A percentile compares a stretch with the other conserved stretches of the same genome.
Conservation (phyloP, 2,888 invertebrate species). For the Entomobrya proxima region DNA sequence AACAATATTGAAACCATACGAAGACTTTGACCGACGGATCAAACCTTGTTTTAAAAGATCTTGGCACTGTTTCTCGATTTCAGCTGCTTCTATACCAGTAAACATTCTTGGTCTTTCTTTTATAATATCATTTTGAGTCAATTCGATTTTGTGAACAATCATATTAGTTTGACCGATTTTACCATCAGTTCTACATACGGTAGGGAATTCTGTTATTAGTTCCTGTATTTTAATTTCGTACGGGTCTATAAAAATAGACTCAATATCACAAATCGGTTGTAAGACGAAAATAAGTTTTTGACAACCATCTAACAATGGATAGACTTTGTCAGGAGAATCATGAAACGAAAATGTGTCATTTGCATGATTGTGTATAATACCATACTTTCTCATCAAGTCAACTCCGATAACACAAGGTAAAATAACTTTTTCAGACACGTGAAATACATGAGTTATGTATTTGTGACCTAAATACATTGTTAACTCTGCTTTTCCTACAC, state of each 20-base stretch:
- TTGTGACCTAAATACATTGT: slow-evolving; percentile 31
- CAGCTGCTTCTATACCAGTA: background rate
- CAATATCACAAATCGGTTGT: background rate
- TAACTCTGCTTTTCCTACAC: background rate
- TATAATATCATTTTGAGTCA: background rate
- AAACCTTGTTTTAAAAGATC: slow-evolving; percentile 29
- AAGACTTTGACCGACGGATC: slow-evolving; percentile 24
- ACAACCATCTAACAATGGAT: background rate
- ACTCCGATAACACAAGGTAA: slow-evolving; percentile 37
- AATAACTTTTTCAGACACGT: slow-evolving; percentile 19
- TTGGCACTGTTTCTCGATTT: slow-evolving; percentile 27
- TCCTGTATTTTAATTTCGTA: background rate
- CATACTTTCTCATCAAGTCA: slow-evolving; percentile 29
- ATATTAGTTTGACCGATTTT: slow-evolving; percentile 32
- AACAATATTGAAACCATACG: slow-evolving; percentile 36
- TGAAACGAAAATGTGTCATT: background rate
- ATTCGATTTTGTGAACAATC: slow-evolving; percentile 25
- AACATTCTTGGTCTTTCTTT: slow-evolving; percentile 2
- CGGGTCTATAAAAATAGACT: background rate
- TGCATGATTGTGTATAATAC: slow-evolving; percentile 30
- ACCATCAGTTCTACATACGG: slow-evolving; percentile 21
- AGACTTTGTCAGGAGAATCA: background rate
- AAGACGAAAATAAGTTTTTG: background rate
- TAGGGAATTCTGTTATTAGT: slow-evolving; percentile 15
- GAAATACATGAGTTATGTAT: slow-evolving; percentile 31